Base-by-base conservation (phyloP, 2,113 vertebrate species). In the Syngnathus floridae region DNA sequence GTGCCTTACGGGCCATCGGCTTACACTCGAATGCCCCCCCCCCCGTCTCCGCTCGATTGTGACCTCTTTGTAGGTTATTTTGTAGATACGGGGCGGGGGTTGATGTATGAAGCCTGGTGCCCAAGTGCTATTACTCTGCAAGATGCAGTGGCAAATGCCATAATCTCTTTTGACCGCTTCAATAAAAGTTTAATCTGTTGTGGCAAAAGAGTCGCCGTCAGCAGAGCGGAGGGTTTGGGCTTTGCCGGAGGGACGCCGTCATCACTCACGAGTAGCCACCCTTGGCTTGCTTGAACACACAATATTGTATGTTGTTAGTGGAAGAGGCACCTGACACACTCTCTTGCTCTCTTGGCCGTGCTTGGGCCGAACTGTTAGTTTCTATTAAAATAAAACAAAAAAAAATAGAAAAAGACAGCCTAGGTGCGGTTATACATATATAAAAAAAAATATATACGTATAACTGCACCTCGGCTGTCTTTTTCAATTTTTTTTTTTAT, bases 251-350 rank as follows among this genome's bases (percentile, higher is more conserved):
- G 73, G 19, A 67, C 75, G 13, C 19, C 72, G 67, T 71, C 74
- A 71, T 66, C 55, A 76, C 67, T 67, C 46, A 68, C 78, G 70
- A 61, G 48, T 21, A 48, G 59, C 65, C 64, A 65, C 69, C 66
- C 63, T 61, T 36, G 52, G 71, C 72, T 62, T 21, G n/a, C 19
- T 21, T 21, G 19, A 35, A 69, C 64, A 64, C 26, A 69, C 68
- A 48, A n/a, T 3, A 57, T 67, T 51, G 74, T 7, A 43, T 43
- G 77, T 72, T 78, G 80, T 73, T 82, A 79, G 76, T 64, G 72
- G 65, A 82, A 79, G n/a, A 31, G 74, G 72, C 77, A 84, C 82
- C 78, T 68, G 77, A 84, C 83, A 84, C 83, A 80, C 63, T 66
- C 75, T 73, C 72, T 46, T 64, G 71, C n/a, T 52, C 22, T 2